Evolutionary conservation across 64 coral and sea anemone genomes (phyloP).

Genomic region (Stichodactyla helianthus): DNA sequence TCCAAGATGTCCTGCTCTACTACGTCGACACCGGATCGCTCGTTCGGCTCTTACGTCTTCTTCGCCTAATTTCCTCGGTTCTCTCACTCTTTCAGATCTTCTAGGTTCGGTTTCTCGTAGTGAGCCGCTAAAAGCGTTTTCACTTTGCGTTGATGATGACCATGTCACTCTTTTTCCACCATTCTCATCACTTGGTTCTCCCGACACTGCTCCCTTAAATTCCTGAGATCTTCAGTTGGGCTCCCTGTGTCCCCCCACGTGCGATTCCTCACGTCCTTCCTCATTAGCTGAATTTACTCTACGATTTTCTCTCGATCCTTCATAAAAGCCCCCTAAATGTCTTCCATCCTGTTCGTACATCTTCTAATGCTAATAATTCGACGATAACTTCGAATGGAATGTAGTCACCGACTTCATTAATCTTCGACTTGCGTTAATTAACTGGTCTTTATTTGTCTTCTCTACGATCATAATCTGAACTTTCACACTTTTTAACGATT

Average conservation of each 20-base stretch:
- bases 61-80: slow-evolving; percentile 22
- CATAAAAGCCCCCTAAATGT: neutral
- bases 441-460: too few relatives aligned
- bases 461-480: too few relatives aligned
- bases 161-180: slow-evolving; percentile 6
- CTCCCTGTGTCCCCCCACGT: slow-evolving; percentile 6
- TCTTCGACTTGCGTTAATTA: too few relatives aligned
- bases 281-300: neutral
- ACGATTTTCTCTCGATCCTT: neutral
- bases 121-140: neutral
- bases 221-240: neutral
- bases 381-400: neutral
- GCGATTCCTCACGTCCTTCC: neutral
- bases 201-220: slow-evolving; percentile 1
- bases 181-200: neutral
- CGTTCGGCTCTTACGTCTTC: slow-evolving; percentile 14
- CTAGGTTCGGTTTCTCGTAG: too few relatives aligned
- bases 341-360: neutral
- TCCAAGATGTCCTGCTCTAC: slow-evolving; percentile 46
- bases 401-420: too few relatives aligned
- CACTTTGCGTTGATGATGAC: neutral
- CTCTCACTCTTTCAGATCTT: neutral
- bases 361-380: neutral
- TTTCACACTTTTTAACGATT: too few relatives aligned
- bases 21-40: slow-evolving; percentile 21